Evolutionary conservation across 2,797 vertebrate species (phyloP), one percentile per base, ranked within the genome.

Genomic region (Pyrocephalus nanus): DNA sequence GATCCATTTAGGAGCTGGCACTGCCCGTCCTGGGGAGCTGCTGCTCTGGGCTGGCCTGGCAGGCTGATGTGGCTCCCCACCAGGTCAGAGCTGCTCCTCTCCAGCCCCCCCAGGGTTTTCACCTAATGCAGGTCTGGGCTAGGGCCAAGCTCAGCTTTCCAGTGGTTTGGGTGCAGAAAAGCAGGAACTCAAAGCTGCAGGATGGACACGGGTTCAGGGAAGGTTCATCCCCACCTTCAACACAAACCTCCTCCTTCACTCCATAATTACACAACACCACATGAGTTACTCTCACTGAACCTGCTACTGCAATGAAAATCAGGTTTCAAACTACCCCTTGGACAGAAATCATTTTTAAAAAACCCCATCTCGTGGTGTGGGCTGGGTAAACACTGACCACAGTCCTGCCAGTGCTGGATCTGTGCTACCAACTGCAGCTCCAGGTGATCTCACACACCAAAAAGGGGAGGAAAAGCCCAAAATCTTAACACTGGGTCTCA

Each of bases 401-500:
- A 4, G n/a, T 5, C 25, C 47, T 23, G n/a, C 21, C 4, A 2
- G 3, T 0, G 0, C 47, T 7, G 47, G 21, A 3, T 40, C 16
- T 36, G 58, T 58, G 57, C 60, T 0, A 0, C 11, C 3, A 20
- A 22, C 32, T 2, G 1, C 30, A 32, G 23, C 5, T 0, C 23
- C 55, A 30, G 45, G 47, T 0, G 2, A 15, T 6, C 16, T 4
- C 4, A 5, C 26, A 8, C 16, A 7, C 17, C 9, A 9, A 14
- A 64, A 55, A 12, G 12, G 11, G 26, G 15, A 26, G n/a, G n/a
- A 16, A 22, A 38, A n/a, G 11, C 6, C 29, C 8, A 14, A 29
- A 78, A 72, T 5, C 32, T 11, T 2, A 36, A n/a, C 5, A 2
- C 2, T 5, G 15, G 29, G 18, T 54, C 12, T 53, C 45, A 58